Conservation (phyloP, 2,113 vertebrate species). For the Fregata magnificens region DNA sequence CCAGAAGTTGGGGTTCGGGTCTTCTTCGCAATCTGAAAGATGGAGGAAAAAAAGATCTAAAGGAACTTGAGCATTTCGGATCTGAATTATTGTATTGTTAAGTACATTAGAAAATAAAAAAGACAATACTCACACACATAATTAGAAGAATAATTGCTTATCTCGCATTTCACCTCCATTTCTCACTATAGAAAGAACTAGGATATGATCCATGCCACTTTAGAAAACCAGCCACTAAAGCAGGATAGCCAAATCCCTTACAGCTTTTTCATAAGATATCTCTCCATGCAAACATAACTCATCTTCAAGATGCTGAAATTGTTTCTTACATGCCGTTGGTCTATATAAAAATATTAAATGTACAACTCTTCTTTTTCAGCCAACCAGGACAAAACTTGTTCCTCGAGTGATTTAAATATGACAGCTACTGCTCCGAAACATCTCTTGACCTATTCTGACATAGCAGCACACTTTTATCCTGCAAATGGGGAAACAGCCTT, state of each 20-base stretch:
- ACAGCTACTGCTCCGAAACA: neutral
- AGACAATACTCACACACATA: neutral
- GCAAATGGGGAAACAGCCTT: neutral
- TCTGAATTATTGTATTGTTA: neutral
- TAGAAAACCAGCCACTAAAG: neutral
- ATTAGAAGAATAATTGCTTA: neutral
- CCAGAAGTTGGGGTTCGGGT: slow-evolving; percentile 88
- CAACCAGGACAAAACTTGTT: neutral
- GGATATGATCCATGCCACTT: neutral
- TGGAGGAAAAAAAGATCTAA: slow-evolving; percentile 27
- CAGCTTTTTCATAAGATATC: neutral
- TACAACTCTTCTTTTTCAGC: neutral
- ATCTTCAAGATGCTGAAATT: neutral
- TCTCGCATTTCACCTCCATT: neutral
- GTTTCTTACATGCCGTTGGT: neutral
- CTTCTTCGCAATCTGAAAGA: slow-evolving; percentile 94
- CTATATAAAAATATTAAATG: neutral
- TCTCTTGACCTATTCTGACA: neutral
- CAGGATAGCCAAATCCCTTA: neutral
- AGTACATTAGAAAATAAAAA: neutral
- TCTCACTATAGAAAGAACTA: neutral
- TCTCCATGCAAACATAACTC: neutral
- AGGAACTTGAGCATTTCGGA: neutral
- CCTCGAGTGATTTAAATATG: neutral
- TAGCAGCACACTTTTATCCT: neutral